Evolutionary conservation across 2,113 vertebrate species (phyloP).

Genomic region (Xiphophorus hellerii): DNA sequence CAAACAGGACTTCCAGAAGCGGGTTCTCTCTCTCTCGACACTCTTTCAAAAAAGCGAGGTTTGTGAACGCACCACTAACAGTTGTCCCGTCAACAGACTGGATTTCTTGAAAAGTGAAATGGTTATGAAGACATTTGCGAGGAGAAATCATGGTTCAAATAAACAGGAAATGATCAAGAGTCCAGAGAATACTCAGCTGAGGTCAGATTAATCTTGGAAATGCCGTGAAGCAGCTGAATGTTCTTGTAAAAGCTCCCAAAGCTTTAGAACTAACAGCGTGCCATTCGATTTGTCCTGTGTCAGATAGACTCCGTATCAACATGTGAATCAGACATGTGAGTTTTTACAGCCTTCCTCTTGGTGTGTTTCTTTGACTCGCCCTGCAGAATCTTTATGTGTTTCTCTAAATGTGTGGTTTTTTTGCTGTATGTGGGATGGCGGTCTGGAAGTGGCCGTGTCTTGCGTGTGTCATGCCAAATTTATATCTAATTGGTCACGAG

Average conservation of each 20-base stretch:
- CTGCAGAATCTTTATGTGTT: slow-evolving; percentile 13
- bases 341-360: slow-evolving; percentile 13
- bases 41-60: too few relatives aligned
- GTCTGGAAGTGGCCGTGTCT: slow-evolving; percentile 6
- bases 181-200: not conserved
- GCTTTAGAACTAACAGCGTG: not conserved
- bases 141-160: not conserved
- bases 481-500: slow-evolving; percentile 32
- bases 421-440: not conserved
- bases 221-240: not conserved
- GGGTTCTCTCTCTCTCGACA: not conserved
- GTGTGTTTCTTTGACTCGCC: slow-evolving; percentile 25
- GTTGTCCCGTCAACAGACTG: not conserved
- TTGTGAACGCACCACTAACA: too few relatives aligned
- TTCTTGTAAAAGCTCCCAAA: not conserved
- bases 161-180: not conserved
- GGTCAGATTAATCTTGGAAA: not conserved
- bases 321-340: not conserved
- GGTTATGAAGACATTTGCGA: not conserved
- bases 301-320: slow-evolving; percentile 1
- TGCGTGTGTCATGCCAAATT: slow-evolving; percentile 43
- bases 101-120: too few relatives aligned
- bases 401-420: slow-evolving; percentile 6
- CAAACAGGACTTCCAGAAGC: not conserved
- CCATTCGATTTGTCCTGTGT: slow-evolving; percentile 2